Conservation (phyloP, 37 sponge, comb jelly and placozoan genomes). For the Chondrilla cf. caribensis region DNA sequence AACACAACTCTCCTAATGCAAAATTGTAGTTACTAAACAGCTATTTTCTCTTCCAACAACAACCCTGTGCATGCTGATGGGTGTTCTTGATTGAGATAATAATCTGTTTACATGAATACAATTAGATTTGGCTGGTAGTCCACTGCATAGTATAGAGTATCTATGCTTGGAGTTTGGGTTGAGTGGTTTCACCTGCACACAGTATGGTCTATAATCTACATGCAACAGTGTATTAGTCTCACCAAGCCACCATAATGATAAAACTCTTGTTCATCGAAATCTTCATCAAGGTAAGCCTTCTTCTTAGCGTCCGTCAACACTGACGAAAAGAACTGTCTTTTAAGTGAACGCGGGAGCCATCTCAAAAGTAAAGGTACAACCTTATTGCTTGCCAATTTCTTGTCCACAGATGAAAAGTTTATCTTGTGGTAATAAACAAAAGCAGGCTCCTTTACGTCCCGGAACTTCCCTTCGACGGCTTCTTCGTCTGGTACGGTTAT, state of each 20-base stretch:
- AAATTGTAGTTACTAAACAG: too few species aligned
- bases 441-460: not conserved
- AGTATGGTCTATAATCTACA: too few species aligned
- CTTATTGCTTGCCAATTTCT: not conserved
- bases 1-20: too few species aligned
- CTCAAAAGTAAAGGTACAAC: not conserved
- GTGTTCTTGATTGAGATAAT: too few species aligned
- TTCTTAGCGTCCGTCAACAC: not conserved
- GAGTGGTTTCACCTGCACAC: too few species aligned
- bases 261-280: slow-evolving; percentile 22
- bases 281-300: not conserved
- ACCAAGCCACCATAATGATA: not conserved
- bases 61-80: too few species aligned
- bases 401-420: not conserved
- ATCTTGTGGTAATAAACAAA: not conserved
- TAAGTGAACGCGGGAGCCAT: slow-evolving; percentile 10
- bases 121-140: too few species aligned
- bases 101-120: too few species aligned
- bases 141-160: too few species aligned
- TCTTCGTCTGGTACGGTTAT: not conserved
- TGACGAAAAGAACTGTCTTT: not conserved
- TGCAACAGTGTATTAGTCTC: too few species aligned
- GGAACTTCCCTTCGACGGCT: not conserved
- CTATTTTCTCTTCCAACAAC: too few species aligned
- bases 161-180: too few species aligned